These are phyloP conservation scores for Sitta carolinensis DNA, from an alignment of 2,797 vertebrate species.

Conservation along the genomic window DNA sequence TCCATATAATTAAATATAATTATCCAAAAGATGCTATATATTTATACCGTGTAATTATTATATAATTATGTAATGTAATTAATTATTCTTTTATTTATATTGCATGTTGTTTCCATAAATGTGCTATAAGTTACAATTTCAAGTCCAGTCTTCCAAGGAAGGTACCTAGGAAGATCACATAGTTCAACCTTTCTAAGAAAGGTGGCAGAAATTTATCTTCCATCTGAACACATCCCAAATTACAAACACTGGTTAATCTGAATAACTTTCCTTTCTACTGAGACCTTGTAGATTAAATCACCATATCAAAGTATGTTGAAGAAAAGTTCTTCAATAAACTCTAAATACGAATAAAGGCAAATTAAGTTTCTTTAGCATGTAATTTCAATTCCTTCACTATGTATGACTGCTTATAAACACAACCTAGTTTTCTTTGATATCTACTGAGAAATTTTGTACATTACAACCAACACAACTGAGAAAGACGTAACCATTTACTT, in stretches of 20 bases:
- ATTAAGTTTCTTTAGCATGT: neutral
- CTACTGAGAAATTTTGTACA: neutral
- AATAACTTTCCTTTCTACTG: neutral
- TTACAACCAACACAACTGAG: neutral
- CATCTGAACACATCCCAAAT: neutral
- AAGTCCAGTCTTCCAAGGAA: neutral
- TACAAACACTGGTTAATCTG: neutral
- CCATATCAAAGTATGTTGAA: neutral
- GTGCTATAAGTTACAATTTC: neutral
- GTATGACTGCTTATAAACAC: neutral
- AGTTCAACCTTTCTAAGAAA: neutral
- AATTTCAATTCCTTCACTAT: neutral
- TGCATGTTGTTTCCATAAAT: neutral
- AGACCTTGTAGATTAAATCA: neutral
- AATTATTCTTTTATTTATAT: neutral
- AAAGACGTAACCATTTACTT: neutral
- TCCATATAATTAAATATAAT: neutral
- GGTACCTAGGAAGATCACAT: neutral
- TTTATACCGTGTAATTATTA: neutral
- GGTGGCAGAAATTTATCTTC: neutral
- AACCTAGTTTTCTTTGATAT: neutral
- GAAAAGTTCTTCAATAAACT: neutral
- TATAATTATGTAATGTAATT: neutral
- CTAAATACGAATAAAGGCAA: neutral
- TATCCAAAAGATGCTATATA: neutral